phyloP scores from a whole-genome alignment of 2,888 invertebrate genomes.

The Cheilosia impressa region DNA sequence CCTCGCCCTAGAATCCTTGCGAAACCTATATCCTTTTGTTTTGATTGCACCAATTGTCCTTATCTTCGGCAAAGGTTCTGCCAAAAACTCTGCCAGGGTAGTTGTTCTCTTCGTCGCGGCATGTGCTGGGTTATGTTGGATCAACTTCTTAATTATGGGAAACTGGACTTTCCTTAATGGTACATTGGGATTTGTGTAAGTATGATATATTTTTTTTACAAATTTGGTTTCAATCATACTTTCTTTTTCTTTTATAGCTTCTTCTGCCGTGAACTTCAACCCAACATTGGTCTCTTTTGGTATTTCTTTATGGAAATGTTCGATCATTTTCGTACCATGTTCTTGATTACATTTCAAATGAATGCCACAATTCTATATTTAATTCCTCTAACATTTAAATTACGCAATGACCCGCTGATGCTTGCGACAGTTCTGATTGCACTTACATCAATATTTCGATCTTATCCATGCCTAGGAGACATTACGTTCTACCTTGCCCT shows the following conservation, averaged over 20 bases:
- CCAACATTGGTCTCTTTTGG: slow-evolving; percentile 99
- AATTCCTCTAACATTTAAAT: slow-evolving; percentile 92
- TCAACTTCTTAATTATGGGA: slow-evolving; percentile 86
- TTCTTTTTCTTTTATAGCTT: slow-evolving; percentile 85
- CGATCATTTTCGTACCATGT: slow-evolving; percentile 97
- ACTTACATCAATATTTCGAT: slow-evolving; percentile 95
- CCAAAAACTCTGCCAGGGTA: slow-evolving; percentile 63
- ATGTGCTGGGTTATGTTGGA: slow-evolving; percentile 76
- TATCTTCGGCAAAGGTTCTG: slow-evolving; percentile 75
- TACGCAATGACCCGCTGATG: slow-evolving; percentile 91
- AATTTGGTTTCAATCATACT: background rate
- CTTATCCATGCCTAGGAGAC: slow-evolving; percentile 98
- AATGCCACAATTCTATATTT: slow-evolving; percentile 96
- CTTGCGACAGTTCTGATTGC: slow-evolving; percentile 91
- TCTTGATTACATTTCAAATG: slow-evolving; percentile 98
- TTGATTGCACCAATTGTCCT: slow-evolving; percentile 93
- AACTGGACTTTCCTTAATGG: slow-evolving; percentile 88
- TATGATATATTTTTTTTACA: slow-evolving; percentile 70
- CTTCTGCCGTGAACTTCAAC: slow-evolving; percentile 95
- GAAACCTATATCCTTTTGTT: slow-evolving; percentile 92
- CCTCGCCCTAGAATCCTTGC: slow-evolving; percentile 91
- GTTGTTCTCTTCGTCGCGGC: slow-evolving; percentile 76
- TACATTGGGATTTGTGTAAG: slow-evolving; percentile 93
- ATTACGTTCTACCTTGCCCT: slow-evolving; percentile 95
- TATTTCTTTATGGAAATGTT: slow-evolving; percentile 99